Conservation (phyloP, 2,888 invertebrate genomes). For the Bellardia pandia region DNA sequence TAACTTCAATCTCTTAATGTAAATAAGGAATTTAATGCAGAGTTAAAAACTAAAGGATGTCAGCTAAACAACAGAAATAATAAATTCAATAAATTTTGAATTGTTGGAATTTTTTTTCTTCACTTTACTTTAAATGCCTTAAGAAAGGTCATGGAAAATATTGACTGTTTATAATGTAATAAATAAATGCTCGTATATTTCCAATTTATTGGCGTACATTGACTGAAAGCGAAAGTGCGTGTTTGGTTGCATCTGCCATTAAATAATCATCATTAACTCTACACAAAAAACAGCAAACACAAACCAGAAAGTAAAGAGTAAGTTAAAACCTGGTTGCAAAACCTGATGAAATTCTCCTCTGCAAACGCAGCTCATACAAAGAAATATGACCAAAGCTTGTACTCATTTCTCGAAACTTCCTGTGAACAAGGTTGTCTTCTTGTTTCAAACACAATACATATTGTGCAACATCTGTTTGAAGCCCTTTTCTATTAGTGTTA, state of each 20-base stretch:
- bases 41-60: not conserved
- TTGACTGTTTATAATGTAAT: not conserved
- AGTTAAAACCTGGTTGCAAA: not conserved
- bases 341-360: slow-evolving; percentile 27
- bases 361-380: not conserved
- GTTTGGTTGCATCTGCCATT: slow-evolving; percentile 54
- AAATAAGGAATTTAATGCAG: not conserved
- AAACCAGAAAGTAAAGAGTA: not conserved
- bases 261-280: slow-evolving; percentile 47
- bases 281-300: not conserved
- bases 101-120: not conserved
- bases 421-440: slow-evolving; percentile 38
- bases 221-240: slow-evolving; percentile 60
- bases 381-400: not conserved
- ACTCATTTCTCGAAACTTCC: slow-evolving; percentile 23
- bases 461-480: slow-evolving; percentile 35
- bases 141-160: slow-evolving; percentile 66
- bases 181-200: not conserved
- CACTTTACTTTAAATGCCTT: slow-evolving; percentile 19
- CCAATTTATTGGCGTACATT: not conserved
- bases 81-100: too few relatives aligned
- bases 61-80: too few relatives aligned
- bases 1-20: not conserved
- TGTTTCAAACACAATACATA: not conserved
- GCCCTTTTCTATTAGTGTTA: slow-evolving; percentile 2